A percentile compares a stretch with the other conserved stretches of the same genome.
phyloP scores from a whole-genome alignment of 1,140 invertebrate species.

The Antheraea pernyi region DNA sequence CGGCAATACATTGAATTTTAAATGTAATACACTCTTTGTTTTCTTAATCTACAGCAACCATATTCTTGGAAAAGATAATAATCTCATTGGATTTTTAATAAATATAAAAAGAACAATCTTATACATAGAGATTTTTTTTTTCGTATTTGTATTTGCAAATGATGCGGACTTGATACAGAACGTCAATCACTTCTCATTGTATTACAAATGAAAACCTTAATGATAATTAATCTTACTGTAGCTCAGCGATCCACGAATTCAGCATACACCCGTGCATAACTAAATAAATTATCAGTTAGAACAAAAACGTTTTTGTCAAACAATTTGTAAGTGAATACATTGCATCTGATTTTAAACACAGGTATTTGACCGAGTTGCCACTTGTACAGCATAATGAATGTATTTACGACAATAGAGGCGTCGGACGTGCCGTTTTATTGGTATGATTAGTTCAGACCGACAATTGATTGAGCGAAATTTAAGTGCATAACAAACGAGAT shows the following conservation, averaged over 20 bases:
- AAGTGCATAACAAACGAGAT: slow-evolving; percentile 32
- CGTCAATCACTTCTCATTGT: slow-evolving; percentile 19
- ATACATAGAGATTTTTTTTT: slow-evolving; percentile 14
- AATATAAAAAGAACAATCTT: background rate
- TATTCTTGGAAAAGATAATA: slow-evolving; percentile 38
- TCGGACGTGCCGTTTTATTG: slow-evolving; percentile 37
- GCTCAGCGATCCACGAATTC: slow-evolving; percentile 20
- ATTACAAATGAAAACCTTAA: background rate
- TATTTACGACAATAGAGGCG: slow-evolving; percentile 51
- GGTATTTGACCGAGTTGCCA: slow-evolving; percentile 61
- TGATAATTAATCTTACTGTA: slow-evolving; percentile 12
- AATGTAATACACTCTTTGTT: slow-evolving; percentile 62
- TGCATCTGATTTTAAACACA: slow-evolving; percentile 58
- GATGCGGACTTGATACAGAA: slow-evolving; percentile 20
- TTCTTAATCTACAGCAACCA: slow-evolving; percentile 39
- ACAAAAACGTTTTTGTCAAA: slow-evolving; percentile 49
- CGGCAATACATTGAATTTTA: slow-evolving; percentile 60
- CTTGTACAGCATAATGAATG: slow-evolving; percentile 46
- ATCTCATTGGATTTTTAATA: slow-evolving; percentile 35
- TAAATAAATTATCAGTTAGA: slow-evolving; percentile 53
- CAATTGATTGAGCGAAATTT: slow-evolving; percentile 33
- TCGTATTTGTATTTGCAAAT: slow-evolving; percentile 18
- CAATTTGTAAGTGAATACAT: slow-evolving; percentile 46
- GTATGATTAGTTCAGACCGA: slow-evolving; percentile 33
- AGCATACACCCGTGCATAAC: slow-evolving; percentile 12